Evolutionary conservation across 1,140 invertebrate species (phyloP), one percentile per base, ranked within the genome.

Genomic region (Galendromus occidentalis): DNA sequence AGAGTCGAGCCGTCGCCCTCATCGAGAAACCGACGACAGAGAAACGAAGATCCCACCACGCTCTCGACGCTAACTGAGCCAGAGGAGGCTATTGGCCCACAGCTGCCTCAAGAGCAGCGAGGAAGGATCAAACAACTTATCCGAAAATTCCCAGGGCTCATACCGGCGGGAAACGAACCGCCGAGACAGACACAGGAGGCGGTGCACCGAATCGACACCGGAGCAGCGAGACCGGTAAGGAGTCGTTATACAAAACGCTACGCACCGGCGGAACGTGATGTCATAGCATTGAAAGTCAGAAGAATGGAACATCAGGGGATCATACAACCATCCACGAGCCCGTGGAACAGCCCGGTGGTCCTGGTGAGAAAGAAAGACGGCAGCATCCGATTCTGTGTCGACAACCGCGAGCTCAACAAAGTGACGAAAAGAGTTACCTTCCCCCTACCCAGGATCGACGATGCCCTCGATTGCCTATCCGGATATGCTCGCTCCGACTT

Each of bases 391-490:
- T n/a, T n/a, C n/a, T n/a, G n/a, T n/a, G n/a, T n/a, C n/a, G n/a
- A n/a, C n/a, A n/a, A n/a, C n/a, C n/a, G n/a, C n/a, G n/a, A 67
- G n/a, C 63, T 82, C 18, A 81, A 81, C 68, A 9, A 22, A 66
- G 71, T 65, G 1, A 79, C 74, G 0, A 71, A 72, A 0, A 70
- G 72, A 64, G 78, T 81, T 68, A 71, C 68, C 41, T 82, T 76
- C 69, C 79, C 81, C 69, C 66, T 82, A 2, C 78, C 76, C 0
- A 41, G 71, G 7, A 78, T 81, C 20, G 74, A 79, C n/a, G 76
- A 79, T 25, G 69, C 69, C 7, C 66, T 82, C 2, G 68, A 74
- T 30, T 66, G 59, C 5, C 66, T 81, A 0, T 22, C 67, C 0
- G 76, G 74, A 39, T 39, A 39, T 39, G 33, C 33, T 39, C 33